phyloP scores from a whole-genome alignment of 2,113 vertebrate species.

The Rutilus rutilus region DNA sequence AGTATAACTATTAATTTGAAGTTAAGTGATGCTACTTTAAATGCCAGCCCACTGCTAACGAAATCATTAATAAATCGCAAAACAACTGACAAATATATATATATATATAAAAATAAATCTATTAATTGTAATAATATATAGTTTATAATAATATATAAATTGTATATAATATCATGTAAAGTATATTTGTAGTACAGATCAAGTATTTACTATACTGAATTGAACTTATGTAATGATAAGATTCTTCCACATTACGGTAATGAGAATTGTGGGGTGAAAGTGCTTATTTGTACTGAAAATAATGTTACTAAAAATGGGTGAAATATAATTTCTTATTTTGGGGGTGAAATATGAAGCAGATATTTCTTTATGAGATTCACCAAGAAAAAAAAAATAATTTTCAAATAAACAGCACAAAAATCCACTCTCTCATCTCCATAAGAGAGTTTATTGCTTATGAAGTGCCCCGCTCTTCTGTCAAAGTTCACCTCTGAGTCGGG shows the following conservation, averaged over 20 bases:
- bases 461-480: slow-evolving; percentile 55
- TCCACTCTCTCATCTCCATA: background rate
- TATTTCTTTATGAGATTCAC: background rate
- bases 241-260: background rate
- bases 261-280: background rate
- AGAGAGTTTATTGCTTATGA: background rate
- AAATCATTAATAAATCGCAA: background rate
- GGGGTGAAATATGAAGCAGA: too few relatives aligned
- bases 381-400: background rate
- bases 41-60: background rate
- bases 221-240: too few relatives aligned
- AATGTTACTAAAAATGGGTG: too few relatives aligned
- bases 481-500: slow-evolving; percentile 86
- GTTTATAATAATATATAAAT: too few relatives aligned
- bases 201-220: too few relatives aligned
- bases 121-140: too few relatives aligned
- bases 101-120: too few relatives aligned
- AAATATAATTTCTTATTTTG: too few relatives aligned
- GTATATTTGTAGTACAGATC: too few relatives aligned
- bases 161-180: too few relatives aligned
- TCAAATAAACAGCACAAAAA: background rate
- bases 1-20: too few relatives aligned
- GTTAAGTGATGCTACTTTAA: background rate
- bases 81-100: too few relatives aligned
- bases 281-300: background rate